Evolutionary conservation across 2,113 vertebrate genomes (phyloP).

Genomic region (Vicugna pacos): DNA sequence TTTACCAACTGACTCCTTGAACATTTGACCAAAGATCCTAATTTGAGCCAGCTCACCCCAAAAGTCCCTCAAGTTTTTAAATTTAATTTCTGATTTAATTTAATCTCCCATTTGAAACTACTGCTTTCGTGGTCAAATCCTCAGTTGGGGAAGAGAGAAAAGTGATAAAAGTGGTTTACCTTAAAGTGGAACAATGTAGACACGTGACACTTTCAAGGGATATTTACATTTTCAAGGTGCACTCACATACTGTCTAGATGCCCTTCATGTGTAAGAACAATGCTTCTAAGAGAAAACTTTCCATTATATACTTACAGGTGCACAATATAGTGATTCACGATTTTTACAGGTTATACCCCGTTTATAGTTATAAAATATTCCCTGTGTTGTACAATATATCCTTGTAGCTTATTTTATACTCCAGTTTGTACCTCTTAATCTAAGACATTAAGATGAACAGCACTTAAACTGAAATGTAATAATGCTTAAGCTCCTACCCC

Average conservation of each 20-base stretch:
- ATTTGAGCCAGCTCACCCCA: neutral
- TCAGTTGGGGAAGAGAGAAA: neutral
- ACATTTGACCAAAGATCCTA: neutral
- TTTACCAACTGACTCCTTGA: neutral
- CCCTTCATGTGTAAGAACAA: neutral
- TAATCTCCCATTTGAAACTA: slow-evolving; percentile 30
- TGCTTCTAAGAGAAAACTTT: neutral
- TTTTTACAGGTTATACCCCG: neutral
- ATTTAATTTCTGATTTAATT: slow-evolving; percentile 50
- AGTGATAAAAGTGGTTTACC: slow-evolving; percentile 12
- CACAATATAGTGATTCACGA: neutral
- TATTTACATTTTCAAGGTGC: slow-evolving; percentile 19
- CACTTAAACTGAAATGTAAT: no score
- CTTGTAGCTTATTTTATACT: neutral
- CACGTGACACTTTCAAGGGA: neutral
- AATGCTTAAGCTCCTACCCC: no score
- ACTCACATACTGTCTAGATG: neutral
- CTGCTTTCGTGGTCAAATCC: neutral
- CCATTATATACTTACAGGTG: neutral
- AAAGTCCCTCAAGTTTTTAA: neutral
- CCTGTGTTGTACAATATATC: neutral
- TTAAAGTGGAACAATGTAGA: neutral
- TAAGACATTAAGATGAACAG: no score
- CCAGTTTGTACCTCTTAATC: neutral
- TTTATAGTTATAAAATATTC: neutral